Evolutionary conservation across 2,888 invertebrate species (phyloP), one percentile per base, ranked within the genome.

Genomic region (Mellilla xanthometata): DNA sequence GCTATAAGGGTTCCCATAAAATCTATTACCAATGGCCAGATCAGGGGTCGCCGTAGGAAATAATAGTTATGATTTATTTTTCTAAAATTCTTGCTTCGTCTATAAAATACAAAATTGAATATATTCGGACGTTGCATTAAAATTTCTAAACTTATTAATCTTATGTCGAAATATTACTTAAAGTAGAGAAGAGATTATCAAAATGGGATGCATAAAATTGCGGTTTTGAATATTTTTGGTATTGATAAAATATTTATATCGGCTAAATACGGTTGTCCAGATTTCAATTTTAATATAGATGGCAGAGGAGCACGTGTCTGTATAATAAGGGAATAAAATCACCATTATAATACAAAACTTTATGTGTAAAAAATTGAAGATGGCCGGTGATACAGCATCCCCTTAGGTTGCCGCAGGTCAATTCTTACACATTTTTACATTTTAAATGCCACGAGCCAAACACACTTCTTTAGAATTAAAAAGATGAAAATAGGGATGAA

Each of bases 1-100:
- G 71, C 65, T 67, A 65, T 70, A 72, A 62, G 68, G 73, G 83
- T 83, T 83, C 83, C 79, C 82, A 81, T 81, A 81, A 80, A 76
- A 75, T 81, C 64, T 67, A 67, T 65, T 65, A 52, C 70, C 64
- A 65, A 63, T 28, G 36, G 43, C 19, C 46, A 12, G 46, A 40
- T 44, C 44, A 47, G 30, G 56, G 61, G 61, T 59, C 61, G 68
- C 56, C 52, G 51, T 42, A 39, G 35, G 30, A 39, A 45, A 55
- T 55, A 54, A 50, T 48, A 50, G 52, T 51, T 51, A 39, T 54
- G 56, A 58, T 58, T 52, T 56, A 54, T 54, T 54, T 43, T 38
- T 45, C 28, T 42, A 29, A 45, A 47, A 55, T 56, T 55, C 53
- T 46, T 48, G 53, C 44, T 34, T 44, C 23, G 5, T 33, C 40